Evolutionary conservation across 2,888 invertebrate genomes (phyloP), one percentile per base, ranked within the genome.

Genomic region (Euplexia lucipara): DNA sequence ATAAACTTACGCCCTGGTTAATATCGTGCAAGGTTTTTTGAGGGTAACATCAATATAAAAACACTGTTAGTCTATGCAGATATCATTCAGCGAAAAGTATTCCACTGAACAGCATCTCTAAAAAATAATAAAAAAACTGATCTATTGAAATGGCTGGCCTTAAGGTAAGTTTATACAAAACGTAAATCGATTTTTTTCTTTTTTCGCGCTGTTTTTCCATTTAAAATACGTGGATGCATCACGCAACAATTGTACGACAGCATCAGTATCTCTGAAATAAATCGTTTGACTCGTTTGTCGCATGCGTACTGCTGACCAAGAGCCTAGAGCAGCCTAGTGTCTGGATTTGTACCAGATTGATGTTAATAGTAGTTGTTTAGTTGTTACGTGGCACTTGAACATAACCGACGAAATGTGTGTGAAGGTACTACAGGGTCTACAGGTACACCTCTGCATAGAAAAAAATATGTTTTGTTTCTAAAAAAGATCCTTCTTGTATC

Each of bases 11-110:
- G 78, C 80, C 80, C 73, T 75, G 70, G 71, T 61, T 75, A 72
- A 81, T 85, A 70, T 78, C 77, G 78, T 69, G 75, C 84, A 87
- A 87, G 86, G 85, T 85, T 72, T 56, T 62, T 83, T 75, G 75
- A 83, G 85, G 85, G 83, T 78, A 66, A 53, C 77, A 79, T 75
- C 75, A 73, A 86, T 90, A 90, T 90, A 90, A 88, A 89, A 89
- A 85, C 84, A 83, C 81, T 76, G 79, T 59, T 70, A 74, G 58
- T 67, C 61, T 75, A 58, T 63, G 70, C 53, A 74, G 65, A 78
- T 79, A 87, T 86, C 88, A 89, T 86, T 88, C 88, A 70, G 53
- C 45, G 47, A 75, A 72, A 69, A 78, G 66, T 70, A 54, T 65
- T 79, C 61, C 47, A 57, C 51, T 47, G 49, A 65, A 70, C 32